Conservation (phyloP, 2,113 vertebrate species). For the Salvelinus alpinus region DNA sequence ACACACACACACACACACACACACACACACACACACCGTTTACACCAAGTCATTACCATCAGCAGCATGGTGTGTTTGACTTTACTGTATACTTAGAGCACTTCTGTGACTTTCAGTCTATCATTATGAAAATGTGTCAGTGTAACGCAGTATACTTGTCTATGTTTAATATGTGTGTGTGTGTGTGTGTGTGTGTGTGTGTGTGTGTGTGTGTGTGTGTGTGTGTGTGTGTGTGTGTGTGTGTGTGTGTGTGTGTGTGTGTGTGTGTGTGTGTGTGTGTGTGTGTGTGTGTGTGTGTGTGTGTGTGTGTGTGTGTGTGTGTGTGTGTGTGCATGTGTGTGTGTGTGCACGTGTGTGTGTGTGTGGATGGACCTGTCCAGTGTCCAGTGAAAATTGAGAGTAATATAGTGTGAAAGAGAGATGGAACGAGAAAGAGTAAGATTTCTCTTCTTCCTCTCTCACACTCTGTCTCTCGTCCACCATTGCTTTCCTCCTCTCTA, state of each 20-base stretch:
- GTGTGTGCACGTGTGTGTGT: background rate
- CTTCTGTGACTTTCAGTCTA: background rate
- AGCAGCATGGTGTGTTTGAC: background rate
- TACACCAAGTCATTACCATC: background rate
- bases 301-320: background rate
- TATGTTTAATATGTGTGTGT: background rate
- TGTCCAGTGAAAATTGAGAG: conserved; percentile 48
- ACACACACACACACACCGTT: too few relatives aligned
- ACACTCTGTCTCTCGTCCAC: background rate
- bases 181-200: too few relatives aligned
- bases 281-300: background rate
- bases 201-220: too few relatives aligned
- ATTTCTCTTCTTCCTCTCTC: conserved; percentile 38
- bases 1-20: too few relatives aligned
- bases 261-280: too few relatives aligned
- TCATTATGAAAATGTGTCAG: background rate
- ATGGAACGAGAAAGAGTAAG: conserved; percentile 53
- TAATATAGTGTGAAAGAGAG: conserved; percentile 61
- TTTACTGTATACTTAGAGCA: background rate
- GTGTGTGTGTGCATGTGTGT: background rate
- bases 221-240: too few relatives aligned
- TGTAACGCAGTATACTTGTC: background rate
- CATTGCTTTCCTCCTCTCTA: background rate
- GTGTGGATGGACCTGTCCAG: conserved; percentile 37
- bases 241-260: too few relatives aligned